Conservation (phyloP, 2,113 vertebrate species). For the Lichenostomus cassidix region DNA sequence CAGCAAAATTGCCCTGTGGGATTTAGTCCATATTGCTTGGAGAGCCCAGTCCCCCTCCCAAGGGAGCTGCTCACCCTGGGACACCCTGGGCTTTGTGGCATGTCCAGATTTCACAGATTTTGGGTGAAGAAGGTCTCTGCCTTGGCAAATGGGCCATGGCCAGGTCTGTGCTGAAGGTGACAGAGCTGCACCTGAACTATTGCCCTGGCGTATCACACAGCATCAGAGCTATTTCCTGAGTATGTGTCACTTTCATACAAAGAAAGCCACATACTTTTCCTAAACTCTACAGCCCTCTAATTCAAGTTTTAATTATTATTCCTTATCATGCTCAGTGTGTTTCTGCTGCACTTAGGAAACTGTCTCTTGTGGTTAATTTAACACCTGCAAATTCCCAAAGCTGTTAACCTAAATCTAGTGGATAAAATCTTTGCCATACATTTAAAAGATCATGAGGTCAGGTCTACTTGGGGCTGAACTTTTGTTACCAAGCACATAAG, state of each 20-base stretch:
- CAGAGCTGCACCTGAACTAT: not conserved
- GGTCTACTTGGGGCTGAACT: slow-evolving; percentile 30
- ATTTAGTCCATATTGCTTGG: not conserved
- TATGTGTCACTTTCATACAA: not conserved
- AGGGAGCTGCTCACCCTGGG: not conserved
- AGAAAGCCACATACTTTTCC: not conserved
- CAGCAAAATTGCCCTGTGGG: not conserved
- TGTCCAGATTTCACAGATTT: not conserved
- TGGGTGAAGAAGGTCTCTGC: not conserved
- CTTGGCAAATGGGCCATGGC: not conserved
- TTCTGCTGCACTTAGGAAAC: slow-evolving; percentile 46
- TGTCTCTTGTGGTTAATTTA: slow-evolving; percentile 61
- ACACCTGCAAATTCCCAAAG: slow-evolving; percentile 64
- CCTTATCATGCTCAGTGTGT: slow-evolving; percentile 34
- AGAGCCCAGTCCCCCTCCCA: not conserved
- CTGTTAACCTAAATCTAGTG: slow-evolving; percentile 61
- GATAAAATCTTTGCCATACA: slow-evolving; percentile 48
- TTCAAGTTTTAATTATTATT: slow-evolving; percentile 61
- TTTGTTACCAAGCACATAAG: not conserved
- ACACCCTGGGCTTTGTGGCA: not conserved
- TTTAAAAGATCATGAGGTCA: slow-evolving; percentile 55
- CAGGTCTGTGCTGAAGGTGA: not conserved
- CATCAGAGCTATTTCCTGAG: not conserved
- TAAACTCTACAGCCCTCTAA: not conserved
- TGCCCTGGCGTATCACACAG: not conserved